Percentiles rank a stretch among this genome's conserved stretches.
Conservation (phyloP, 2,113 vertebrate genomes). For the Ginglymostoma cirratum region DNA sequence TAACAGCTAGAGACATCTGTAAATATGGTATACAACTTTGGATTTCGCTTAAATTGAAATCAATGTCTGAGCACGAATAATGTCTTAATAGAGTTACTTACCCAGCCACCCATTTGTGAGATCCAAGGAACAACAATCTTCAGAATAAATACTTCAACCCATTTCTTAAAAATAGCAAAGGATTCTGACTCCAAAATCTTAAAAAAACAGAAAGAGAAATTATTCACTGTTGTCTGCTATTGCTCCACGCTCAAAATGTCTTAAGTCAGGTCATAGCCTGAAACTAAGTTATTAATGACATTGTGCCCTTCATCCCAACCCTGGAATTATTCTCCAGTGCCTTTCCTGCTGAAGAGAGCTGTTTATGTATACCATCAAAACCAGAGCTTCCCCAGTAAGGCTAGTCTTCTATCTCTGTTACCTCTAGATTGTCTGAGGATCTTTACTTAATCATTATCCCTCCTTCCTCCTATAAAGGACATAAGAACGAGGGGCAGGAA, state of each 20-base stretch:
- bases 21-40: background rate
- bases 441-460: too few relatives aligned
- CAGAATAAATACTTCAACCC: background rate
- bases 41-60: background rate
- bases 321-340: background rate
- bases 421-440: background rate
- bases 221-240: background rate
- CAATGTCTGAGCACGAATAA: background rate
- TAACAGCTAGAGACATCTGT: background rate
- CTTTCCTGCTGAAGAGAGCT: background rate
- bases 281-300: background rate
- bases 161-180: background rate
- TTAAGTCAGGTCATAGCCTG: background rate
- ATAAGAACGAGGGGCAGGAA: too few relatives aligned
- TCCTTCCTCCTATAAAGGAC: too few relatives aligned
- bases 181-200: background rate
- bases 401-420: background rate
- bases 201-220: background rate
- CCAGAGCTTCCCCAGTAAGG: background rate
- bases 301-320: too few relatives aligned
- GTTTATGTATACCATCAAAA: background rate
- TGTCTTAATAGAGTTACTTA: background rate
- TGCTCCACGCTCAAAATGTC: background rate
- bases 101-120: background rate
- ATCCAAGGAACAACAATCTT: background rate